These are phyloP conservation scores for Drosophila yakuba DNA, from an alignment of 1,140 invertebrate genomes.

Conservation along the genomic window DNA sequence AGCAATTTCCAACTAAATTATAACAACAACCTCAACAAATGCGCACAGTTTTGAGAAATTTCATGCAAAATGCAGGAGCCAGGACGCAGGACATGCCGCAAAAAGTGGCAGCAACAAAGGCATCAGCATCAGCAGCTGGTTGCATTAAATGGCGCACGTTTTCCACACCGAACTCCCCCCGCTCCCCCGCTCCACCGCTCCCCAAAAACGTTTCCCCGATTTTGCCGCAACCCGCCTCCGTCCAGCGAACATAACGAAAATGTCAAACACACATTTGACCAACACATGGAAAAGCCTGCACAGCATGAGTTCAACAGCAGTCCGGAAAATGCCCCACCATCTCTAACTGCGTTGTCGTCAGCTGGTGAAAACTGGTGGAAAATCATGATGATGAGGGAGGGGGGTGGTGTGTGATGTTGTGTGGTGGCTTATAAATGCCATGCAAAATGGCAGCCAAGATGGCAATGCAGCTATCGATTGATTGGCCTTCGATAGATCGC, in stretches of 20 bases:
- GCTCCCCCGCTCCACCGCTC: background rate
- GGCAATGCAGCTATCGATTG: constrained; percentile 52
- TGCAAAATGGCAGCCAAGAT: constrained; percentile 38
- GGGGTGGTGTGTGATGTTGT: background rate
- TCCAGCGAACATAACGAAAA: constrained; percentile 73
- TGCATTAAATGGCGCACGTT: constrained; percentile 76
- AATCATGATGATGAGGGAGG: background rate
- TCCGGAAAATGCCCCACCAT: constrained; percentile 8
- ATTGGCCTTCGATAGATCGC: constrained; percentile 45
- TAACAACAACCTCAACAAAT: constrained; percentile 79
- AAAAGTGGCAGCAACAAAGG: constrained; percentile 42
- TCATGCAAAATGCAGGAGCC: constrained; percentile 75
- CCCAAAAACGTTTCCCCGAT: too few species aligned
- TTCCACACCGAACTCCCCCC: background rate
- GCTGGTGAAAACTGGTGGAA: constrained; percentile 4
- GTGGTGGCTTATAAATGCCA: constrained; percentile 39
- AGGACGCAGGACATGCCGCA: constrained; percentile 47
- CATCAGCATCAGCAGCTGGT: constrained; percentile 49
- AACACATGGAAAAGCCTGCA: constrained; percentile 41
- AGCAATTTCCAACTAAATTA: constrained; percentile 79
- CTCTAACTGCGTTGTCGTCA: constrained; percentile 21
- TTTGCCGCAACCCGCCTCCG: background rate
- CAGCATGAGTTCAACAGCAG: constrained; percentile 33
- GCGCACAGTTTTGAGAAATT: constrained; percentile 75
- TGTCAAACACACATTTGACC: constrained; percentile 80